phyloP scores from a whole-genome alignment of 2,888 invertebrate genomes.

The Serripes groenlandicus region DNA sequence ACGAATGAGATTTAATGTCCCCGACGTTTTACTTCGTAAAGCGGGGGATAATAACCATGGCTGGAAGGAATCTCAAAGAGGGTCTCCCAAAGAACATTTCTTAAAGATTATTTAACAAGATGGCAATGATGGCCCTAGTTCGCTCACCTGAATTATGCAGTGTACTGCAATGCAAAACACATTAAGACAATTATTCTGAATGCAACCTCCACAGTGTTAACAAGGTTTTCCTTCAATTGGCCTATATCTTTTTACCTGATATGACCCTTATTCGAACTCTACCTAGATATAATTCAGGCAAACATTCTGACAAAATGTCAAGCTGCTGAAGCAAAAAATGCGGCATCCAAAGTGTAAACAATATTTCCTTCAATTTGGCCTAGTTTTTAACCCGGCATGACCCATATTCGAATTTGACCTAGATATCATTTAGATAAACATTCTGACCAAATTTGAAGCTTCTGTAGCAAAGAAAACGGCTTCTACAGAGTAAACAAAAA shows the following conservation, averaged over 20 bases:
- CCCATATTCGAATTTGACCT: not conserved
- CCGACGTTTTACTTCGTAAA: too few relatives aligned
- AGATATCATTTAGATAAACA: not conserved
- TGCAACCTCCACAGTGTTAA: not conserved
- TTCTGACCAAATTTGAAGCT: not conserved
- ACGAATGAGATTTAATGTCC: too few relatives aligned
- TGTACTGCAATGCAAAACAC: too few relatives aligned
- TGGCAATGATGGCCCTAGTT: too few relatives aligned
- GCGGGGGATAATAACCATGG: too few relatives aligned
- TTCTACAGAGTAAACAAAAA: not conserved
- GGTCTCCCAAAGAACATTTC: too few relatives aligned
- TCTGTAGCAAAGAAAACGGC: not conserved
- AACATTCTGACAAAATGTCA: not conserved
- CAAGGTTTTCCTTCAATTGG: not conserved
- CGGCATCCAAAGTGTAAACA: not conserved
- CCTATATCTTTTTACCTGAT: not conserved
- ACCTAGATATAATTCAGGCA: not conserved
- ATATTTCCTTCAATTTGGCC: not conserved
- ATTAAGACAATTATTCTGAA: not conserved
- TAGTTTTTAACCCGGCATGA: not conserved
- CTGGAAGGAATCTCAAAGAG: too few relatives aligned
- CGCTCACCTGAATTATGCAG: too few relatives aligned
- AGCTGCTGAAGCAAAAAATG: not conserved
- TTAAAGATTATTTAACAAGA: too few relatives aligned
- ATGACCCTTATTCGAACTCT: not conserved